phyloP scores from a whole-genome alignment of 2,888 invertebrate genomes.

The Tricholauxania praeusta region DNA sequence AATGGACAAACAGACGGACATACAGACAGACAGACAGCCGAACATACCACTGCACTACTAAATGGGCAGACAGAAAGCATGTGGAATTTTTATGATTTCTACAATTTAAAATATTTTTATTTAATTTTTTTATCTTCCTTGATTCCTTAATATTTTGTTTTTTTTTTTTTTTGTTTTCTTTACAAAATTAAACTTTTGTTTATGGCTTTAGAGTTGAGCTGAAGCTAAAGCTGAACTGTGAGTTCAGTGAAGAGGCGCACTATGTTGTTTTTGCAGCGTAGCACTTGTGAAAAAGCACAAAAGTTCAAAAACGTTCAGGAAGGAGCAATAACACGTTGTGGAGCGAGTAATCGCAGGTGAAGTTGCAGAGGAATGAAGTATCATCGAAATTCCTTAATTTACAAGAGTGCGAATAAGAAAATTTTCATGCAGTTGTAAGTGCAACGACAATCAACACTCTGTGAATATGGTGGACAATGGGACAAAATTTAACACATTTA shows the following conservation, averaged over 20 bases:
- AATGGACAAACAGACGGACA: not conserved
- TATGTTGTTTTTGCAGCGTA: not conserved
- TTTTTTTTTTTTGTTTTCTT: not conserved
- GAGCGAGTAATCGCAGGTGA: not conserved
- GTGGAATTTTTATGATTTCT: slow-evolving; percentile 21
- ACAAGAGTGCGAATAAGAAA: slow-evolving; percentile 57
- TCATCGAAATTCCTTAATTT: slow-evolving; percentile 51
- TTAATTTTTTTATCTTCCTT: slow-evolving; percentile 1
- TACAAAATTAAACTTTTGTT: not conserved
- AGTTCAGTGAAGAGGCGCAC: not conserved
- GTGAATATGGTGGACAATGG: too few species aligned
- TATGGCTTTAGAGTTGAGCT: not conserved
- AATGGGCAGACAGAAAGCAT: slow-evolving; percentile 10
- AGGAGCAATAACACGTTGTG: not conserved
- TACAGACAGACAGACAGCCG: not conserved
- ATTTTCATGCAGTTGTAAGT: slow-evolving; percentile 42
- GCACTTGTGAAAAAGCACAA: not conserved
- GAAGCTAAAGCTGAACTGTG: not conserved
- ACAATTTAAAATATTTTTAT: slow-evolving; percentile 19
- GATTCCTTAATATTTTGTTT: not conserved
- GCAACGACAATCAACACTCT: slow-evolving; percentile 5
- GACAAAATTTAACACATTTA: too few species aligned
- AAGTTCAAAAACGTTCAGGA: not conserved
- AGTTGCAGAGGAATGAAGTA: slow-evolving; percentile 9
- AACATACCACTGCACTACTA: not conserved